Base-by-base conservation (phyloP, 2,888 invertebrate species). In the Dermolepida albohirtum region DNA sequence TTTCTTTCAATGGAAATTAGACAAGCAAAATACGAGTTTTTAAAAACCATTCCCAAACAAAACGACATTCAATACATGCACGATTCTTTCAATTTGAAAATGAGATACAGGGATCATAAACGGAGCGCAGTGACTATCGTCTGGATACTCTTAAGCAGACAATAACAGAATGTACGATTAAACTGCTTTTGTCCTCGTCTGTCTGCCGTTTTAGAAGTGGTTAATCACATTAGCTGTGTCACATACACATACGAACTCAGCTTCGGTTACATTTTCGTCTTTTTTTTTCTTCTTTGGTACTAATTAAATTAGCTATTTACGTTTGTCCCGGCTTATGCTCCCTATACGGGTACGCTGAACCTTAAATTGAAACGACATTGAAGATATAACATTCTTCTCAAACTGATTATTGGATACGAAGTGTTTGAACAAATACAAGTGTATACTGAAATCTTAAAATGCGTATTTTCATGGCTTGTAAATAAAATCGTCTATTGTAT, bases 291-390 rank as follows among this genome's bases (percentile, higher is more conserved):
- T 34, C 10, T 34, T 34, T 14, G 14, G 29, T 27, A 14, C 34
- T 52, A 52, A 52, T 52, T 52, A 29, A 52, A 52, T 52, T 52
- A 52, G 29, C 51, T 34, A 39, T 52, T 52, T 52, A 52, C 29
- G 34, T 52, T 49, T 47, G 11, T n/a, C 22, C 17, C 10, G 5
- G 51, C 29, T 10, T 34, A 12, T 51, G n/a, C 27, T 11, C 12
- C 29, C 29, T 10, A 49, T 17, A 49, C 8, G 22, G 27, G 51
- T 52, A 52, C 51, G 51, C 29, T 52, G 51, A 52, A 52, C 51
- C 51, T 52, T 8, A 29, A 52, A 52, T 52, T 52, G 51, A 39
- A 52, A 52, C 34, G 51, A 52, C 39, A 29, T 52, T 52, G 29
- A 52, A 10, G 34, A 52, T 12, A 1, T 27, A 34, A 10, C 34